Base-by-base conservation (phyloP, 1,140 invertebrate genomes). In the Cydia splendana region DNA sequence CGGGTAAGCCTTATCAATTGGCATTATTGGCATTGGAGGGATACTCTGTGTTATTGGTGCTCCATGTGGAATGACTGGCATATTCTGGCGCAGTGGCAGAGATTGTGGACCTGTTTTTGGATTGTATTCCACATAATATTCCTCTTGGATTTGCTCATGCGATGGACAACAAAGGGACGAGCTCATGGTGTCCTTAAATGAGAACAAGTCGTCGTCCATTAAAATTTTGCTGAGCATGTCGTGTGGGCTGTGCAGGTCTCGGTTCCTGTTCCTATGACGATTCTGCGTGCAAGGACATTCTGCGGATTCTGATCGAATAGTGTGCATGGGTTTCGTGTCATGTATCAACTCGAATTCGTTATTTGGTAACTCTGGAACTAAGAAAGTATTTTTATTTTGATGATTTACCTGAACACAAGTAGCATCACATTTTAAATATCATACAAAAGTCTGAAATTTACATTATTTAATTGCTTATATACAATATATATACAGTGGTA, bases 121-220 rank as follows among this genome's bases (percentile, higher is more conserved):
- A 2, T 80, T 79, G 15, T 89, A 84, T 76, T 91, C 88, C 1
- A 91, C 84, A 51, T 87, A 76, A 13, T 91, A 79, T 9, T 90
- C 87, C 75, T 91, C 90, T 6, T 84, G 83, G 0, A 86, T 76
- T 65, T 87, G 81, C 74, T 90, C 90, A 45, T 87, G 85, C 28
- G 91, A 89, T 18, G 87, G 83, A 62, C 91, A 91, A 65, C 91
- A 93, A 7, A 83, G 62, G 2, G 82, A 71, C 0, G 89, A 90
- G 30, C 80, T 81, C 10, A 80, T 67, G 6, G 85, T 79, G 30
- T 91, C 85, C 74, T 85, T 88, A 34, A 81, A 84, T 9, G 82
- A 84, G 53, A 91, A 89, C 0, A 91, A 74, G 34, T 90, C 83
- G 48, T 88, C 86, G 48, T 78, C 86, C 48, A 51, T 81, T 0